Conservation (phyloP, 1,140 invertebrate genomes). For the Drosophila ercepeae region DNA sequence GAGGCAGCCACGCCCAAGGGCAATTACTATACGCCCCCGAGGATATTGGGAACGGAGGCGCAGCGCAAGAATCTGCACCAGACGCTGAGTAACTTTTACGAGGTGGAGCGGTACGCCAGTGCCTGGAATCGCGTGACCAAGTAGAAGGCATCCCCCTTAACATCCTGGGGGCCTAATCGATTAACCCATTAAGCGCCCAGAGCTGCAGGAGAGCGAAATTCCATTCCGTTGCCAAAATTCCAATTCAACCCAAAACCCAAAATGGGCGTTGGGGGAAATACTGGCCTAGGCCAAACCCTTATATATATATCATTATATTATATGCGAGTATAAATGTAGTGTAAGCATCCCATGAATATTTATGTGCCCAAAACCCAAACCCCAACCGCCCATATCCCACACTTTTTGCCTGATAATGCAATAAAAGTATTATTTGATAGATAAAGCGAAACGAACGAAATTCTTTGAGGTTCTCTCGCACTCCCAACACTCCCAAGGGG, state of each 20-base stretch:
- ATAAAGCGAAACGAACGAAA: slow-evolving; percentile 31
- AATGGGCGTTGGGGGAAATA: slow-evolving; percentile 1
- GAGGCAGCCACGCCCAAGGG: slow-evolving; percentile 42
- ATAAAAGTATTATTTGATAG: slow-evolving; percentile 54
- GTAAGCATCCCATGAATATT: slow-evolving; percentile 48
- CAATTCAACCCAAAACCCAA: slow-evolving; percentile 30
- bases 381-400: neutral
- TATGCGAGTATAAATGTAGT: slow-evolving; percentile 11
- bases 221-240: slow-evolving; percentile 46
- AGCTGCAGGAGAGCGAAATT: slow-evolving; percentile 44
- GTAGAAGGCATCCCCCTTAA: slow-evolving; percentile 18
- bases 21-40: slow-evolving; percentile 49
- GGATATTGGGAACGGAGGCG: slow-evolving; percentile 58
- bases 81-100: slow-evolving; percentile 60
- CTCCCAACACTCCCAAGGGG: slow-evolving; percentile 35
- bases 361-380: too few species aligned
- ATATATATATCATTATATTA: slow-evolving; percentile 8
- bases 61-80: slow-evolving; percentile 55
- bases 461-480: neutral
- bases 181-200: slow-evolving; percentile 61
- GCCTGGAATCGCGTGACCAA: slow-evolving; percentile 75
- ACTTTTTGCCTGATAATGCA: slow-evolving; percentile 41
- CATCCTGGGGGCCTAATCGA: slow-evolving; percentile 34
- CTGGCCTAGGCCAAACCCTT: slow-evolving; percentile 4
- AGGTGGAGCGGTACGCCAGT: slow-evolving; percentile 57